Conservation (phyloP, 1,140 invertebrate genomes). For the Chrysomallon squamiferum region DNA sequence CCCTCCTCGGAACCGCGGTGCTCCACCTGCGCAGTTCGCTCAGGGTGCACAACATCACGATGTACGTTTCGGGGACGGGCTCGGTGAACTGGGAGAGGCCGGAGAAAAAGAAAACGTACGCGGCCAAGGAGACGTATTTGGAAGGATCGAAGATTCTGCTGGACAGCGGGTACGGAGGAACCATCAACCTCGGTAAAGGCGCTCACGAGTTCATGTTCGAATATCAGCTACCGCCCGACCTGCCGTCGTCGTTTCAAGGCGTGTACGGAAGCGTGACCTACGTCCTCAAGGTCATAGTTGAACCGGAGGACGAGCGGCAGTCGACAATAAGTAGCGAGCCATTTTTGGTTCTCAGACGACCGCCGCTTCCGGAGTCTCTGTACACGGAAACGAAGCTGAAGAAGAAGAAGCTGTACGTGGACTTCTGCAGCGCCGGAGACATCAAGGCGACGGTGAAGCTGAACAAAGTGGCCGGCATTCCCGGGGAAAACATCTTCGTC, state of each 20-base stretch:
- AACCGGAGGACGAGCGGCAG: constrained; percentile 24
- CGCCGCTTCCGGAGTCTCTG: constrained; percentile 18
- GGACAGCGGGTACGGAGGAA: constrained; percentile 10
- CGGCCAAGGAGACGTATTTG: constrained; percentile 34
- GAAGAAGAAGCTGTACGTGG: not conserved
- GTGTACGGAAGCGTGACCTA: constrained; percentile 63
- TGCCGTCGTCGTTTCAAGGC: constrained; percentile 61
- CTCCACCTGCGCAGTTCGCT: constrained; percentile 14
- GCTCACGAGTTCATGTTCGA: constrained; percentile 53
- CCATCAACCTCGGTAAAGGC: constrained; percentile 34
- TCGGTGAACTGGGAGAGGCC: constrained; percentile 33
- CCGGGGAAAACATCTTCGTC: constrained; percentile 58
- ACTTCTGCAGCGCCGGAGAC: constrained; percentile 23
- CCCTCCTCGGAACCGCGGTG: constrained; percentile 27
- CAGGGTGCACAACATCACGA: constrained; percentile 7
- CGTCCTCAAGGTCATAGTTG: constrained; percentile 42
- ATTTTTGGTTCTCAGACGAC: constrained; percentile 47
- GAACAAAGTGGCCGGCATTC: constrained; percentile 41
- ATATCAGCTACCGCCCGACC: constrained; percentile 48
- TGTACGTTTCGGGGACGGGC: constrained; percentile 27
- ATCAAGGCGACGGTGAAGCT: constrained; percentile 32
- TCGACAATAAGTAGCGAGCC: constrained; percentile 53
- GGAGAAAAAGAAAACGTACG: constrained; percentile 13
- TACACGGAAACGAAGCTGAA: not conserved
- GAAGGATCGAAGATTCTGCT: constrained; percentile 21